Evolutionary conservation across 2,113 vertebrate species (phyloP), one percentile per base, ranked within the genome.

Genomic region (Rhinogobius similis): DNA sequence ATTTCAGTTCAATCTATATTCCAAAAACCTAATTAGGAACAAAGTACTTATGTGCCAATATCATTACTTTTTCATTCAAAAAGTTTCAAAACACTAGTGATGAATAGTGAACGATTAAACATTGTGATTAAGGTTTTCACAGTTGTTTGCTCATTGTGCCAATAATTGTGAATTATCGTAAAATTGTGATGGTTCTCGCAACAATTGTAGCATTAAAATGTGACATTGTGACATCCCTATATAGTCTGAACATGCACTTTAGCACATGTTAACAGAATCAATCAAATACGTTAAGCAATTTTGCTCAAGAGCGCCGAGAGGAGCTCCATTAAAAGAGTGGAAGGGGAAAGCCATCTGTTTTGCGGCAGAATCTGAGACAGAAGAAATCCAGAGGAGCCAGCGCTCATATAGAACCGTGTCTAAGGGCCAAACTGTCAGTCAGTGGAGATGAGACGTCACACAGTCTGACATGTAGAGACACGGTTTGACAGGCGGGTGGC

Each of bases 311-410:
- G 76, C 76, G 64, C 67, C 66, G 79, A 75, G 70, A 70, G 67
- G 77, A 73, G 76, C 65, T 67, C 62, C 83, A 87, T 83, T 77
- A 52, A 78, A 86, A 81, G 65, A 18, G 73, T 63, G 75, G 71
- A 79, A 48, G 77, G 77, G 78, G 69, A 81, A 77, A 72, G 82
- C 89, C 84, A 89, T 90, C 88, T 90, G 87, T 88, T 90, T 88
- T 79, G 68, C 56, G 38, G 79, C 67, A 72, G 53, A 83, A 77
- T 67, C 65, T 59, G 81, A 80, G 82, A 79, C 50, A 55, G 75
- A 82, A 70, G 78, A 68, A 77, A 85, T 52, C 10, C 67, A 72
- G 73, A 79, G 68, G 71, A 82, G 86, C 75, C 68, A 70, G 65
- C 68, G 65, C 85, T 85, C 87, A 53, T 84, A 86, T 81, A 90